Conservation (phyloP, 2,113 vertebrate species). For the Chinchilla lanigera region DNA sequence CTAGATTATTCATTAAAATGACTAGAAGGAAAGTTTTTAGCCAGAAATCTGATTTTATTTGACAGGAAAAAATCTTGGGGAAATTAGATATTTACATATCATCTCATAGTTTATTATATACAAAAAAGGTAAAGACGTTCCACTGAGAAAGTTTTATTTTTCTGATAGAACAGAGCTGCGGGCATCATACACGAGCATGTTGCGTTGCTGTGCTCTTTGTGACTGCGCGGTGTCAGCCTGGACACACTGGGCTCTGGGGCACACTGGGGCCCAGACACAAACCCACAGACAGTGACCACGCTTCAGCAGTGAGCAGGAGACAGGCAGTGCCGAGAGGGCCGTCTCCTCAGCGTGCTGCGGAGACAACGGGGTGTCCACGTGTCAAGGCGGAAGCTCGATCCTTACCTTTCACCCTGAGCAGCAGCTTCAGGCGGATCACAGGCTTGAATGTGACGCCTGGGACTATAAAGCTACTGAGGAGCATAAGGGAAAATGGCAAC, state of each 20-base stretch:
- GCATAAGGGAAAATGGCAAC: neutral
- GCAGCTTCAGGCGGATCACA: neutral
- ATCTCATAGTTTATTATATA: neutral
- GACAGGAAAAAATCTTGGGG: slow-evolving; percentile 22
- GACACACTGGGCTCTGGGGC: neutral
- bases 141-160: slow-evolving; percentile 23
- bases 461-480: neutral
- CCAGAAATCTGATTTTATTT: slow-evolving; percentile 12
- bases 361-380: neutral
- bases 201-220: no score
- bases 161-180: neutral
- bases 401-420: neutral
- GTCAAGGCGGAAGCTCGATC: neutral
- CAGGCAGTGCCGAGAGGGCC: neutral
- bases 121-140: slow-evolving; percentile 19
- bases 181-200: neutral
- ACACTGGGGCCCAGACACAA: neutral
- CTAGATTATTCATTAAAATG: slow-evolving; percentile 49
- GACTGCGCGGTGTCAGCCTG: neutral
- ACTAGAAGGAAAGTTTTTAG: neutral
- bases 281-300: neutral
- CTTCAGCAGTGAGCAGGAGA: neutral
- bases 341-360: neutral
- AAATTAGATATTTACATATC: slow-evolving; percentile 25
- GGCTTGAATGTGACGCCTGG: neutral